A percentile compares a stretch with the other conserved stretches of the same genome.
Evolutionary conservation across 2,113 vertebrate genomes (phyloP).

Genomic region (Eolophus roseicapilla): DNA sequence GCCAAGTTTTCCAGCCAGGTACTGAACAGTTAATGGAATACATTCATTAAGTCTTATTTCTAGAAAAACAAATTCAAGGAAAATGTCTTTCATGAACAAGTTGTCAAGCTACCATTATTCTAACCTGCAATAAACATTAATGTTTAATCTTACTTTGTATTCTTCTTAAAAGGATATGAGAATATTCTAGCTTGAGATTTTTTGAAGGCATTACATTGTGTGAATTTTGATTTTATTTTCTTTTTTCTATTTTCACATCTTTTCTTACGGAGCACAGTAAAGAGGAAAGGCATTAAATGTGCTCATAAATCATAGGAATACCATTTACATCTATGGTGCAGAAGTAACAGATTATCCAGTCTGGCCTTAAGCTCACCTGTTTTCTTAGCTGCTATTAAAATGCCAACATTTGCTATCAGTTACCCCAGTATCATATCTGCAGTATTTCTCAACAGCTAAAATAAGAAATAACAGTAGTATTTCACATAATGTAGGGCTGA

Average conservation of each 20-base stretch:
- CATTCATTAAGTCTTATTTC: background rate
- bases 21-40: slow-evolving; percentile 14
- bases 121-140: background rate
- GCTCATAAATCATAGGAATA: background rate
- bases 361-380: background rate
- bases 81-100: background rate
- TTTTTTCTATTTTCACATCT: background rate
- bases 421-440: background rate
- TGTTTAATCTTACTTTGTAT: background rate
- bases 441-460: background rate
- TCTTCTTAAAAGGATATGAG: background rate
- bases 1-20: background rate
- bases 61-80: background rate
- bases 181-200: background rate
- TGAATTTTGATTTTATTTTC: background rate
- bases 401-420: background rate
- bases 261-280: background rate
- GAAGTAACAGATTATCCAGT: background rate
- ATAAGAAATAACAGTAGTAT: background rate
- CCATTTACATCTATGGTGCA: background rate
- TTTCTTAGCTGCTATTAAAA: slow-evolving; percentile 1
- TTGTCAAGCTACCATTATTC: background rate
- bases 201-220: background rate
- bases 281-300: background rate
- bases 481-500: background rate